Conservation (phyloP, 2,797 vertebrate species). For the Cyprinella venusta region DNA sequence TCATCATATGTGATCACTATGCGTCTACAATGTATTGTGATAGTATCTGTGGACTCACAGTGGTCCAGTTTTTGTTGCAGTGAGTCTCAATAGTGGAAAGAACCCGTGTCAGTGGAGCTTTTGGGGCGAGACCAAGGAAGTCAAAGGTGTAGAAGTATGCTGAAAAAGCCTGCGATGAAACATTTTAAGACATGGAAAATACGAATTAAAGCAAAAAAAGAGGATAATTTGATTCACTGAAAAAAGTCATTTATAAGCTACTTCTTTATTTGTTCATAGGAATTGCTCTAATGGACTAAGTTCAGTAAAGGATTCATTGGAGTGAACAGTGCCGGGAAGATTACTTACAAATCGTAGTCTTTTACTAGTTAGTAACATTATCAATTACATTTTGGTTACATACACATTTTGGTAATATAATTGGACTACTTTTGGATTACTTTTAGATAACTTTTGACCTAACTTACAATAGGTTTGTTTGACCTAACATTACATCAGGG, state of each 20-base stretch:
- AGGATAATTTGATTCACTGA: neutral
- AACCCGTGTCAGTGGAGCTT: conserved; percentile 51
- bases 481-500: neutral
- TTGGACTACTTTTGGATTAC: neutral
- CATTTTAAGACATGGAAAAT: neutral
- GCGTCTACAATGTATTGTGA: neutral
- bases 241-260: neutral
- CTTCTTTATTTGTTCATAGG: neutral
- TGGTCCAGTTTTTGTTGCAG: conserved; percentile 63
- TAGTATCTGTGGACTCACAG: conserved; percentile 53
- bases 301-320: neutral
- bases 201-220: neutral
- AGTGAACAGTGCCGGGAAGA: neutral
- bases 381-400: too few species aligned
- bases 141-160: conserved; percentile 68
- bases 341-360: neutral
- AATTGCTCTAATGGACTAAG: neutral
- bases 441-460: neutral
- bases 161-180: conserved; percentile 63
- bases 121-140: conserved; percentile 65
- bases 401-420: neutral
- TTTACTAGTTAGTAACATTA: neutral
- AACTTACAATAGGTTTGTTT: neutral
- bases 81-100: conserved; percentile 59
- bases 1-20: neutral